Percentiles rank a stretch among this genome's conserved stretches.
Evolutionary conservation across 2,888 invertebrate genomes (phyloP).

Genomic region (Drosophila pseudotalamancana): DNA sequence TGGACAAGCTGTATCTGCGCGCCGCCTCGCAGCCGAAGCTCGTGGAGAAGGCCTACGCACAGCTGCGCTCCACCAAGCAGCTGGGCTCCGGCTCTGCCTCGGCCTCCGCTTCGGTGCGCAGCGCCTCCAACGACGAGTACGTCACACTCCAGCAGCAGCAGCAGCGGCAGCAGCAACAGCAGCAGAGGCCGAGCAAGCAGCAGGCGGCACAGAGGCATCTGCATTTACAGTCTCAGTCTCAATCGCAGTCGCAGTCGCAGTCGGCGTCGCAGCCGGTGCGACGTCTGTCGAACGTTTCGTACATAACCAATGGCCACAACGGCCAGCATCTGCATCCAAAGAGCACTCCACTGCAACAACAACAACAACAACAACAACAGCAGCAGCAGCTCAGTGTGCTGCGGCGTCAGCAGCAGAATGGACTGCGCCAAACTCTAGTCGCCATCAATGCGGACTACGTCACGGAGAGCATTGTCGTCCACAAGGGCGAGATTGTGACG

Average conservation of each 20-base stretch:
- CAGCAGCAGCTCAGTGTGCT: constrained; percentile 52
- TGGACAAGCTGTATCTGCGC: constrained; percentile 89
- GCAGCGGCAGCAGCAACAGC: no score
- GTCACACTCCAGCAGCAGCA: constrained; percentile 74
- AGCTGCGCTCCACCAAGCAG: constrained; percentile 81
- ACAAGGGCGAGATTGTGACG: constrained; percentile 91
- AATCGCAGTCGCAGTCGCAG: constrained; percentile 18
- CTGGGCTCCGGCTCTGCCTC: constrained; percentile 49
- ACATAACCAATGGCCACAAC: constrained; percentile 81
- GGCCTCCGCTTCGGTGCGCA: constrained; percentile 65
- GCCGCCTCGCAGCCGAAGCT: constrained; percentile 86
- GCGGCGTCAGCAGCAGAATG: constrained; percentile 76
- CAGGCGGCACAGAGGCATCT: constrained; percentile 55
- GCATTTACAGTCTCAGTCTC: no score
- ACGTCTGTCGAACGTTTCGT: constrained; percentile 65
- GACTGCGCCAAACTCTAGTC: constrained; percentile 88
- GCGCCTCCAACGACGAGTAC: constrained; percentile 81
- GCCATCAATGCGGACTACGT: constrained; percentile 89
- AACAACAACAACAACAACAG: constrained; percentile 36
- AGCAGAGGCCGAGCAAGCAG: constrained; percentile 17
- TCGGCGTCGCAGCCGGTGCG: constrained; percentile 39
- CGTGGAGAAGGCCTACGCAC: constrained; percentile 84
- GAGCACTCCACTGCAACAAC: constrained; percentile 52
- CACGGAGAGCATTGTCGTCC: constrained; percentile 87
- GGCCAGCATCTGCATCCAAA: constrained; percentile 82